These are phyloP conservation scores for Philopedon plagiatum DNA, from an alignment of 2,888 invertebrate species.

Conservation along the genomic window DNA sequence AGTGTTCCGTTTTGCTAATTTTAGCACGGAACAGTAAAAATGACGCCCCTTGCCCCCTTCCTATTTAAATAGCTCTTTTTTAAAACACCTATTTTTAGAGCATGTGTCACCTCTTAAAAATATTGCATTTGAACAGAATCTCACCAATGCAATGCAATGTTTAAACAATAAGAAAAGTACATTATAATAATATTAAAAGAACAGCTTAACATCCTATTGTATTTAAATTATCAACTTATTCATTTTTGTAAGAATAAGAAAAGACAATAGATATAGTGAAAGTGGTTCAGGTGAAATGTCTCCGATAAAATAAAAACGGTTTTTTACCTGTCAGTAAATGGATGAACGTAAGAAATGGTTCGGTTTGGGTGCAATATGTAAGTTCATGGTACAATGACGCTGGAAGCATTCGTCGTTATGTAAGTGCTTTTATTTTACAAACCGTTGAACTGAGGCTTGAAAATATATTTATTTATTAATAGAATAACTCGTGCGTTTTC, in stretches of 20 bases:
- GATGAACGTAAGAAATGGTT: background rate
- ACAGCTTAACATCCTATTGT: background rate
- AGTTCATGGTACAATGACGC: background rate
- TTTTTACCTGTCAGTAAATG: slow-evolving; percentile 22
- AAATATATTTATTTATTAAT: too few species aligned
- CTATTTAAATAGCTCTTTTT: too few species aligned
- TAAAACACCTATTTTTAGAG: too few species aligned
- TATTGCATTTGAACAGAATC: too few species aligned
- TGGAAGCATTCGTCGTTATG: background rate
- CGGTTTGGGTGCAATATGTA: background rate
- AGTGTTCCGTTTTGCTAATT: too few species aligned
- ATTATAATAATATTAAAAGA: background rate
- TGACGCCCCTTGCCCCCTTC: too few species aligned
- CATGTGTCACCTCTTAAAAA: too few species aligned
- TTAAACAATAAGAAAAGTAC: too few species aligned
- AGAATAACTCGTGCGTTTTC: too few species aligned
- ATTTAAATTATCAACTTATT: slow-evolving; percentile 7
- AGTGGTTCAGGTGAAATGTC: slow-evolving; percentile 4
- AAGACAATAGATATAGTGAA: slow-evolving; percentile 19
- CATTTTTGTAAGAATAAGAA: background rate
- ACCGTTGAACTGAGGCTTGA: too few species aligned
- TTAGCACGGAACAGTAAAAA: too few species aligned
- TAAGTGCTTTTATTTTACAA: background rate
- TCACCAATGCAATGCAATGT: too few species aligned
- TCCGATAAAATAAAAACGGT: slow-evolving; percentile 11